phyloP scores from a whole-genome alignment of 2,113 vertebrate species.

The Hemichromis elongatus region DNA sequence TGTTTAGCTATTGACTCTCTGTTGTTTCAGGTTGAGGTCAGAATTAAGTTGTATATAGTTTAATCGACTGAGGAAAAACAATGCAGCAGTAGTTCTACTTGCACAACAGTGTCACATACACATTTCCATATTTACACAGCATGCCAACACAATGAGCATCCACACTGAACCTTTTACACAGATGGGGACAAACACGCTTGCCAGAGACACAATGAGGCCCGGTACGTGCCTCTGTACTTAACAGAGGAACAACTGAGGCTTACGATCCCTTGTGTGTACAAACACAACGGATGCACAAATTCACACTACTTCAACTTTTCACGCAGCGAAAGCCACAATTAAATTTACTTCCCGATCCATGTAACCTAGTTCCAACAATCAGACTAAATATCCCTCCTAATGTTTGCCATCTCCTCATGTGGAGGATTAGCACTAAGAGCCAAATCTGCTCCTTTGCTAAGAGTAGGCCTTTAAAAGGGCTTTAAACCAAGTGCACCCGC shows the following conservation, averaged over 20 bases:
- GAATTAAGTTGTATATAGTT: neutral
- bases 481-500: slow-evolving; percentile 57
- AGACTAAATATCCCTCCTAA: slow-evolving; percentile 55
- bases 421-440: slow-evolving; percentile 59
- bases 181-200: neutral
- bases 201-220: neutral
- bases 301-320: slow-evolving; percentile 20
- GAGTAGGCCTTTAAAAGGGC: slow-evolving; percentile 58
- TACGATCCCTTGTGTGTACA: neutral
- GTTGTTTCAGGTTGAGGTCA: neutral
- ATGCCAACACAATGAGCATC: neutral
- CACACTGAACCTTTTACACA: neutral
- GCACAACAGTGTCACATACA: neutral
- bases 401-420: slow-evolving; percentile 62
- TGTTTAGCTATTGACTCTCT: neutral
- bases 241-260: neutral
- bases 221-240: neutral
- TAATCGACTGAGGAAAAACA: neutral
- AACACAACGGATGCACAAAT: neutral
- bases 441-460: slow-evolving; percentile 61
- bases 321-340: slow-evolving; percentile 40
- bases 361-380: slow-evolving; percentile 63
- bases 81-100: neutral
- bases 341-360: slow-evolving; percentile 41
- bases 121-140: neutral